Evolutionary conservation across 2,797 vertebrate genomes (phyloP).

Genomic region (Leontopithecus rosalia): DNA sequence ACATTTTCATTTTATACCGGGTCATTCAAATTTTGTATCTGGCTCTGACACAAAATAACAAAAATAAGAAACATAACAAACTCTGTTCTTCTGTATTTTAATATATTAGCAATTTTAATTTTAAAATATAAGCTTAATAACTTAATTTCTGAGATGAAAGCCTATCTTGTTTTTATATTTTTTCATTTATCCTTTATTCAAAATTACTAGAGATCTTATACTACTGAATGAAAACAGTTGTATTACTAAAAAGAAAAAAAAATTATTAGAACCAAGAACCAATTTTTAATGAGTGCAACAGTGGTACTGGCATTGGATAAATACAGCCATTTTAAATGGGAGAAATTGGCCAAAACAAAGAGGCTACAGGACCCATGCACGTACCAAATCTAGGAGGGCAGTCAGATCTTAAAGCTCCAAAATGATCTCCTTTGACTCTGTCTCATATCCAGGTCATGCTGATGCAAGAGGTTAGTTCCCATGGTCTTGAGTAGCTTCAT

Average conservation of each 20-base stretch:
- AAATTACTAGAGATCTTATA: not conserved
- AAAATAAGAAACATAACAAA: not conserved
- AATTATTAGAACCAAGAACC: not conserved
- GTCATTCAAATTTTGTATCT: not conserved
- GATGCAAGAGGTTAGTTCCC: too few species aligned
- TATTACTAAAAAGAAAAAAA: not conserved
- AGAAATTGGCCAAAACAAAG: too few species aligned
- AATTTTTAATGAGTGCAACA: not conserved
- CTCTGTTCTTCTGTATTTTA: not conserved
- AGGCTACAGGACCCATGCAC: too few species aligned
- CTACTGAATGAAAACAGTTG: not conserved
- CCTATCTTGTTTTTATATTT: not conserved
- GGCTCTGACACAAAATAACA: not conserved
- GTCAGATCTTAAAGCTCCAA: too few species aligned
- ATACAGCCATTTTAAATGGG: too few species aligned
- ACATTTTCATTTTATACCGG: not conserved
- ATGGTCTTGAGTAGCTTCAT: too few species aligned
- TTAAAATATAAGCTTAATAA: not conserved
- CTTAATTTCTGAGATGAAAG: not conserved
- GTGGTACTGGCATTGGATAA: not conserved
- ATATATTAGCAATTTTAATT: not conserved
- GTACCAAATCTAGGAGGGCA: too few species aligned
- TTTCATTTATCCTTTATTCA: not conserved
- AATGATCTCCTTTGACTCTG: too few species aligned
- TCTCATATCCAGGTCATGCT: too few species aligned